Conservation (phyloP, 64 coral and sea anemone genomes). For the Anthopleura sola region DNA sequence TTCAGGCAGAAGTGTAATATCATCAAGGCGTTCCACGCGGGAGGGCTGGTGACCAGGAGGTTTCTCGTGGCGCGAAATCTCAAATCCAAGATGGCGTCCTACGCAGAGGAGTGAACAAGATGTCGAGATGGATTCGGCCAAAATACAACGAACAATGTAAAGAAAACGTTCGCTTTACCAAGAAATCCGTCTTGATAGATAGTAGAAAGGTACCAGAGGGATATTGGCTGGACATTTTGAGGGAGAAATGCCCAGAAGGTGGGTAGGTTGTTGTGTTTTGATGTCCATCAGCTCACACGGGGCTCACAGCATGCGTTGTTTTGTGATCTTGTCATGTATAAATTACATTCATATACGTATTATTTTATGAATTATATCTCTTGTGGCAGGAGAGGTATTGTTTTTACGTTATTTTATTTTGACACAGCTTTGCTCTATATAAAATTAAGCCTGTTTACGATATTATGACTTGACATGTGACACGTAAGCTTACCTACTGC, state of each 20-base stretch:
- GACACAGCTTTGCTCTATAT: too few relatives aligned
- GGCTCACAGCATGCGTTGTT: not conserved
- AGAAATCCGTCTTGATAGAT: constrained; percentile 53
- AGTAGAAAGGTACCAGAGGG: constrained; percentile 34
- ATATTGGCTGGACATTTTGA: constrained; percentile 63
- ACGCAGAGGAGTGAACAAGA: constrained; percentile 3
- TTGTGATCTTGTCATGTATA: not conserved
- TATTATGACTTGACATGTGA: too few relatives aligned
- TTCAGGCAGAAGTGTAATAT: not conserved
- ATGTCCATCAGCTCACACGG: too few relatives aligned
- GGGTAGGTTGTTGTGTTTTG: not conserved
- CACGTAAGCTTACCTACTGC: too few relatives aligned
- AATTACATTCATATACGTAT: not conserved
- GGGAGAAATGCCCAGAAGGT: constrained; percentile 84
- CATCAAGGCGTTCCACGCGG: not conserved
- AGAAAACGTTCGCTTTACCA: constrained; percentile 7
- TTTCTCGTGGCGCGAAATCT: constrained; percentile 47
- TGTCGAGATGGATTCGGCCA: constrained; percentile 61
- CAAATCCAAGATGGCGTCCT: constrained; percentile 81
- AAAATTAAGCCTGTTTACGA: too few relatives aligned
- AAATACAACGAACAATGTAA: constrained; percentile 66
- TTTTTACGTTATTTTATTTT: too few relatives aligned
- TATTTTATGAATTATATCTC: too few relatives aligned
- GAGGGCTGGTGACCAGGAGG: constrained; percentile 18
- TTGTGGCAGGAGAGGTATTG: too few relatives aligned